phyloP scores from a whole-genome alignment of 2,797 vertebrate species.

The Parauchenoglanis ngamensis region DNA sequence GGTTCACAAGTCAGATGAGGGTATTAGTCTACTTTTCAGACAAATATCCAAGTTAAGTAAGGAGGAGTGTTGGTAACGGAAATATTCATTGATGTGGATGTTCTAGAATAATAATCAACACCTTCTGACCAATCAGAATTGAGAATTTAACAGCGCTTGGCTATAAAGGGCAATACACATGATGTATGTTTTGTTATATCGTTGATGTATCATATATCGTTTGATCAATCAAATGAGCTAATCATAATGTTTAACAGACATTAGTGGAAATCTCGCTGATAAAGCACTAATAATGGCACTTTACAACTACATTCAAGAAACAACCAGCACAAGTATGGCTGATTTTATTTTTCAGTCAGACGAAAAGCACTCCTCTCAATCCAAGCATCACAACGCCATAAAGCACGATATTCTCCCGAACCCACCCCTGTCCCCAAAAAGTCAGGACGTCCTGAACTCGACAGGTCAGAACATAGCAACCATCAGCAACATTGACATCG shows the following conservation, averaged over 20 bases:
- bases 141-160: not conserved
- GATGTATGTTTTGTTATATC: not conserved
- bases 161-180: not conserved
- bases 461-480: constrained; percentile 77
- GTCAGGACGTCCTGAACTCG: constrained; percentile 64
- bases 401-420: constrained; percentile 56
- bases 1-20: not conserved
- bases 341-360: constrained; percentile 70
- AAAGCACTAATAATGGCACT: not conserved
- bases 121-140: not conserved
- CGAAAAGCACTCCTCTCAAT: constrained; percentile 66
- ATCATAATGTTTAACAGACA: not conserved
- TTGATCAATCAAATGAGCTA: not conserved
- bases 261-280: not conserved
- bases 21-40: not conserved
- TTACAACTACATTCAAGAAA: not conserved
- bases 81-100: too few species aligned
- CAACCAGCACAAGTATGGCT: not conserved
- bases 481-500: constrained; percentile 84
- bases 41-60: not conserved
- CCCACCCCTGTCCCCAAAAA: constrained; percentile 52
- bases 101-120: not conserved
- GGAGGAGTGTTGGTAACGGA: not conserved
- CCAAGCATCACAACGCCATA: constrained; percentile 63
- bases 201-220: too few species aligned